phyloP scores from a whole-genome alignment of 2,797 vertebrate species.

The Thripadectes ignobilis region DNA sequence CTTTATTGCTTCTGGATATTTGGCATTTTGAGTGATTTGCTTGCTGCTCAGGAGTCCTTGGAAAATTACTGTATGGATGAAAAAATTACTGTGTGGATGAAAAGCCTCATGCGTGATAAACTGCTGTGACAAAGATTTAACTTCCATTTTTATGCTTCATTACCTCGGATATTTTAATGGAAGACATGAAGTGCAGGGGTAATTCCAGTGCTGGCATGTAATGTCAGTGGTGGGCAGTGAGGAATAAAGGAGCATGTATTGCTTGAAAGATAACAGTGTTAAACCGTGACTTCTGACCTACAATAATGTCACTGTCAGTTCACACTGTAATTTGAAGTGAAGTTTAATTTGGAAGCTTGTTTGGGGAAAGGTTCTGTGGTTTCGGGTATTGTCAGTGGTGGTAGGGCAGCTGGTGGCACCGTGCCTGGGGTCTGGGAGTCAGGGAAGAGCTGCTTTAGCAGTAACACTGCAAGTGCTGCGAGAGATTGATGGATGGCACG shows the following conservation, averaged over 20 bases:
- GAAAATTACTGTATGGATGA: conserved; percentile 21
- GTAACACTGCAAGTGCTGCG: not conserved
- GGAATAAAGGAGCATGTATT: not conserved
- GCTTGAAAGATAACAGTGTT: not conserved
- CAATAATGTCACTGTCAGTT: not conserved
- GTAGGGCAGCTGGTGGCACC: not conserved
- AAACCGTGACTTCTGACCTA: not conserved
- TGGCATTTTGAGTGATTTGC: conserved; percentile 19
- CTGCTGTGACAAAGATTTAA: conserved; percentile 36
- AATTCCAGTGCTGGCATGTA: not conserved
- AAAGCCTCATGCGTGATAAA: not conserved
- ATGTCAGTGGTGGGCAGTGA: not conserved
- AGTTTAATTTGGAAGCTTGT: not conserved
- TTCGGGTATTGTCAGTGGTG: not conserved
- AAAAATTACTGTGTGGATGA: not conserved
- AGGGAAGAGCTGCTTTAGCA: not conserved
- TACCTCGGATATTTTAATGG: conserved; percentile 2
- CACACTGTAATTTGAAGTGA: fast-evolving
- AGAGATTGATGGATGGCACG: not conserved
- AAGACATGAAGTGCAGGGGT: not conserved
- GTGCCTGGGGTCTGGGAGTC: not conserved
- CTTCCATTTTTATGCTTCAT: conserved; percentile 47
- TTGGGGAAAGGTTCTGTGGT: not conserved
- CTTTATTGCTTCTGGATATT: conserved; percentile 6
- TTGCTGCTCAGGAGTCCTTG: not conserved